A percentile compares a stretch with the other conserved stretches of the same genome.
Evolutionary conservation across 2,888 invertebrate species (phyloP).

Genomic region (Tipula helvola): DNA sequence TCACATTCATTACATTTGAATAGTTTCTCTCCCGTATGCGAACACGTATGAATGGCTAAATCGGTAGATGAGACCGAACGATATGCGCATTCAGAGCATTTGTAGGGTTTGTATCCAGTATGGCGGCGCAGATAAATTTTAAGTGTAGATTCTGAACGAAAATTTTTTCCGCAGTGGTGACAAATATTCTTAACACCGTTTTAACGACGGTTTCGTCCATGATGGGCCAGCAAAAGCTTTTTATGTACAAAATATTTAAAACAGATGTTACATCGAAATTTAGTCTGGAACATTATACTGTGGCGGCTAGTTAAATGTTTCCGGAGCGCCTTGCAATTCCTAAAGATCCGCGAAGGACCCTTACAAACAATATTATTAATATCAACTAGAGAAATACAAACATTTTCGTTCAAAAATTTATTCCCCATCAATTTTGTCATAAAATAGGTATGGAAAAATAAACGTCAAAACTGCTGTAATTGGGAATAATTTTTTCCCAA

Average conservation of each 20-base stretch:
- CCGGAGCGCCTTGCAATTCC: neutral
- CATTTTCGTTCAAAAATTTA: too few relatives aligned
- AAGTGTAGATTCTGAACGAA: neutral
- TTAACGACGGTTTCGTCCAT: neutral
- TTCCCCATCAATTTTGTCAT: too few relatives aligned
- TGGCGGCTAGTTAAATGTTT: neutral
- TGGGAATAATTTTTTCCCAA: too few relatives aligned
- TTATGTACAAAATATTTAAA: neutral
- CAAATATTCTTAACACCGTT: neutral
- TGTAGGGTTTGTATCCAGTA: neutral
- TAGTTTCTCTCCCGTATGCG: neutral
- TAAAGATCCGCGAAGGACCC: too few relatives aligned
- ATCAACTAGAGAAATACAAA: too few relatives aligned
- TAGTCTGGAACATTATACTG: neutral
- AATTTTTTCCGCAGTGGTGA: neutral
- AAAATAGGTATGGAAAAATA: too few relatives aligned
- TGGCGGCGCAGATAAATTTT: neutral
- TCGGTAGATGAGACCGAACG: neutral
- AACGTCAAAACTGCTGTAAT: too few relatives aligned
- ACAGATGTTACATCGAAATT: neutral
- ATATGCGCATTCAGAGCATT: neutral
- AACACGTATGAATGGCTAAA: neutral
- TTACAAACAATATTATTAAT: too few relatives aligned
- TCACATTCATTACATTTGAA: neutral
- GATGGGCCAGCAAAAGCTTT: neutral